Evolutionary conservation across 2,797 vertebrate species (phyloP).

Genomic region (Rhodeus uyekii): DNA sequence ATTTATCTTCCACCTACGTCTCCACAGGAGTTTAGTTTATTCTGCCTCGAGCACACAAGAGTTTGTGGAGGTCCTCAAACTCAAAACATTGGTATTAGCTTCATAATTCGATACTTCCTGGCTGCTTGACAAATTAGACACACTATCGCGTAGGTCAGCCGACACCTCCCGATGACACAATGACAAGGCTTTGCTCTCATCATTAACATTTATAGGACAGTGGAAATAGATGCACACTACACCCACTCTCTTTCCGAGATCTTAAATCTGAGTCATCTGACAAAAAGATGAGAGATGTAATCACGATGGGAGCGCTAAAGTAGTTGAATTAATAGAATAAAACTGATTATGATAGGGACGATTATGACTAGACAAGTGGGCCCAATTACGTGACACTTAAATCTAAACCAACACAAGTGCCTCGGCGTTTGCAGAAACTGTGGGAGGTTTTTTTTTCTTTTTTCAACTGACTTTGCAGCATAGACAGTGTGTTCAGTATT

Average conservation of each 20-base stretch:
- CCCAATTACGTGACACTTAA: constrained; percentile 16
- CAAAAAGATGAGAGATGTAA: constrained; percentile 20
- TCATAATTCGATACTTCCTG: background rate
- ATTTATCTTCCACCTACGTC: constrained; percentile 29
- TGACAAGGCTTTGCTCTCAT: constrained; percentile 24
- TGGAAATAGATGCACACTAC: constrained; percentile 12
- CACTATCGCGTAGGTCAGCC: background rate
- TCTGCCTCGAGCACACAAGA: constrained; percentile 19
- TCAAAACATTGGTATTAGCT: constrained; percentile 11
- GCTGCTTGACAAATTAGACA: constrained; percentile 8
- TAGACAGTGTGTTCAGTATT: background rate
- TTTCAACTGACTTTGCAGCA: background rate
- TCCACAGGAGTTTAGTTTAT: constrained; percentile 17
- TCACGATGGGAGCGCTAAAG: constrained; percentile 17
- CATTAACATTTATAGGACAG: constrained; percentile 34
- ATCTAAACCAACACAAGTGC: constrained; percentile 31
- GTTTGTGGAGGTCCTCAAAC: constrained; percentile 15
- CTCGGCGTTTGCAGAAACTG: background rate
- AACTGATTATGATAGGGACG: constrained; percentile 27
- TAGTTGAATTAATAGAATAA: background rate
- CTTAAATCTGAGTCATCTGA: constrained; percentile 28
- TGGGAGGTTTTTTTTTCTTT: background rate
- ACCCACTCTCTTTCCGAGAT: constrained; percentile 22
- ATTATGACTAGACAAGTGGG: constrained; percentile 27
- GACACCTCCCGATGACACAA: constrained; percentile 5